These are phyloP conservation scores for Timema podura DNA, from an alignment of 2,888 invertebrate genomes.

Conservation along the genomic window DNA sequence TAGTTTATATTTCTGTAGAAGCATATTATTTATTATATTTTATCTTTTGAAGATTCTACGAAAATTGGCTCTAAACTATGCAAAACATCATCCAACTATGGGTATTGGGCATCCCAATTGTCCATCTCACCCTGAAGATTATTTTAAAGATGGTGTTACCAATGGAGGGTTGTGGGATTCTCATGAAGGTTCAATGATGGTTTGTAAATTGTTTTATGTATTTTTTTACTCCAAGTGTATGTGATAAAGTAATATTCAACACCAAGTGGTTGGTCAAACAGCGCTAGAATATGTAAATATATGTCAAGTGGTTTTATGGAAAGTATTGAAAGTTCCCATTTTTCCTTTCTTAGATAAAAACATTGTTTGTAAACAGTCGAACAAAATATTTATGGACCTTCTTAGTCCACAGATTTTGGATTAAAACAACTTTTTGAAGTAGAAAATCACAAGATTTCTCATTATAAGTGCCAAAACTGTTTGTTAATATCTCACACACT, in stretches of 20 bases:
- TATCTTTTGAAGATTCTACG: constrained; percentile 32
- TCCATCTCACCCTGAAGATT: constrained; percentile 19
- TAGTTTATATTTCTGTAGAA: too few species aligned
- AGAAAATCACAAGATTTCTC: too few species aligned
- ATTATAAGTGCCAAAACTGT: too few species aligned
- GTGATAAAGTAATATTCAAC: neutral
- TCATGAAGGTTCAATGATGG: constrained; percentile 24
- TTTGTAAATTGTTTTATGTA: constrained; percentile 17
- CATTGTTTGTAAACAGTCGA: too few species aligned
- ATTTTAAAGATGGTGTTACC: constrained; percentile 24
- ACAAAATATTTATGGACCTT: too few species aligned
- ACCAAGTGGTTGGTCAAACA: neutral
- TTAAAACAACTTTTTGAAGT: too few species aligned
- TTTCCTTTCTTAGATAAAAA: too few species aligned
- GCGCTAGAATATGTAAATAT: too few species aligned
- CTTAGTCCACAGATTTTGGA: too few species aligned
- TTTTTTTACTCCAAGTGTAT: neutral
- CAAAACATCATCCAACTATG: constrained; percentile 37
- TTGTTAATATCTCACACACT: too few species aligned
- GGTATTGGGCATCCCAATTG: constrained; percentile 33
- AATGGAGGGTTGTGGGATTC: constrained; percentile 24
- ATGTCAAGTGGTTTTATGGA: too few species aligned
- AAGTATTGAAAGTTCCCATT: too few species aligned
- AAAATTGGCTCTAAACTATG: constrained; percentile 38
- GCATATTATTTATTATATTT: neutral